Base-by-base conservation (phyloP, 2,113 vertebrate genomes). In the Pelusios castaneus region DNA sequence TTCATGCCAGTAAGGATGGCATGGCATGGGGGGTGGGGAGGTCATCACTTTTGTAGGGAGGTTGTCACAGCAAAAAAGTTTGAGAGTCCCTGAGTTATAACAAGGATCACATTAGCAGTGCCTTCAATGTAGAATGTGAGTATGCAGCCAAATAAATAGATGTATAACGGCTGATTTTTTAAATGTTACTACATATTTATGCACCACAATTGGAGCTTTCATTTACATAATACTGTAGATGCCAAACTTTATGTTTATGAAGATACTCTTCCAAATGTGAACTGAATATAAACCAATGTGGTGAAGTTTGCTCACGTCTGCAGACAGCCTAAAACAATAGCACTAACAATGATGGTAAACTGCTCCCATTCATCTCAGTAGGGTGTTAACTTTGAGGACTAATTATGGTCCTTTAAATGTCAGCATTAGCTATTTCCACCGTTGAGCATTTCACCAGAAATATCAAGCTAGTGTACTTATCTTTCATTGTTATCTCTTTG, bases 331-430 rank as follows among this genome's bases (percentile, higher is more conserved):
- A 80, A 45, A 89, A 87, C 1, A 2, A 84, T 45, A 52, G 16
- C 10, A 31, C 79, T 87, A 89, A 82, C 84, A 34, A 5, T 75
- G 91, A 24, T 0, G 91, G 82, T 80, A 87, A 92, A 73, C n/a
- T 91, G 89, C 79, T 67, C 58, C 82, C 58, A 43, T 80, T 87
- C 2, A 3, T 94, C 92, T 87, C 96, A 54, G 89, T 58, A 73
- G 88, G 63, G 63, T 80, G 82, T 43, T 90, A 56, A 63, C 82
- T 49, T 82, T 87, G 73, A 92, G 80, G 86, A 89, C 80, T 95
- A 75, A 88, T 77, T 77, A 92, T 55, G 95, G 9, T 93, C 90
- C 96, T 85, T 94, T 80, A 94, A 95, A 91, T 85, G 84, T 92
- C 1, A 1, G 82, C 77, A 82, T 95, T 91, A 85, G 73, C 92